These are phyloP conservation scores for Lasioglossum lativentre DNA, from an alignment of 2,888 invertebrate species.

Conservation along the genomic window DNA sequence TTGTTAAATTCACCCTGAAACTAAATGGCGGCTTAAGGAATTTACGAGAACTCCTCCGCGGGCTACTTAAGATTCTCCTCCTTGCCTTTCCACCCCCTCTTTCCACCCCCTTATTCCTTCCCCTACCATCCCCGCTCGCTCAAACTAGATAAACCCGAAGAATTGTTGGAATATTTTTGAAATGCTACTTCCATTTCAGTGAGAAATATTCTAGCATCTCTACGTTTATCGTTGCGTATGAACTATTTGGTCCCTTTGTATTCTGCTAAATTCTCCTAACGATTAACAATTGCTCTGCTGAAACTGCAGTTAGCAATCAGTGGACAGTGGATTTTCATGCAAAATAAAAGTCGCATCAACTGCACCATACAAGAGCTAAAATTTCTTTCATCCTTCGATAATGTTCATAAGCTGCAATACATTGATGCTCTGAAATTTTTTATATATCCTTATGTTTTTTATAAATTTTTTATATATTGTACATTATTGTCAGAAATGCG, in stretches of 20 bases:
- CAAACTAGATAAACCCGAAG: background rate
- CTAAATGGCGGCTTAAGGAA: constrained; percentile 50
- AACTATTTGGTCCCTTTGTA: background rate
- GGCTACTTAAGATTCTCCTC: constrained; percentile 7
- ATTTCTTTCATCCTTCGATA: too few relatives aligned
- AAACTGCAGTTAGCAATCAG: background rate
- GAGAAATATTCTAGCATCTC: background rate
- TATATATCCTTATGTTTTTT: background rate
- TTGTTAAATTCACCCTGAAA: constrained; percentile 34
- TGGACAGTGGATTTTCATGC: background rate
- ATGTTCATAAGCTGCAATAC: too few relatives aligned
- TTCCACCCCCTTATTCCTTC: background rate
- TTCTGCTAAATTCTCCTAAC: background rate
- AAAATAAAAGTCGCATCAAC: background rate
- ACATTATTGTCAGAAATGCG: too few relatives aligned
- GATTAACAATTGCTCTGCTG: background rate
- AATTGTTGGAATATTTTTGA: constrained; percentile 12
- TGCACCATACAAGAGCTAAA: too few relatives aligned
- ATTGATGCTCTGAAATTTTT: background rate
- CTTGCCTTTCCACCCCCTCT: background rate
- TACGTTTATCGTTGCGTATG: background rate
- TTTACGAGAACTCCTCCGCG: constrained; percentile 27
- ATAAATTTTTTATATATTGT: too few relatives aligned
- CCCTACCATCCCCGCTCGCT: too few relatives aligned
- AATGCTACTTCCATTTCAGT: background rate